Evolutionary conservation across 2,113 vertebrate species (phyloP).

Genomic region (Murina feae): DNA sequence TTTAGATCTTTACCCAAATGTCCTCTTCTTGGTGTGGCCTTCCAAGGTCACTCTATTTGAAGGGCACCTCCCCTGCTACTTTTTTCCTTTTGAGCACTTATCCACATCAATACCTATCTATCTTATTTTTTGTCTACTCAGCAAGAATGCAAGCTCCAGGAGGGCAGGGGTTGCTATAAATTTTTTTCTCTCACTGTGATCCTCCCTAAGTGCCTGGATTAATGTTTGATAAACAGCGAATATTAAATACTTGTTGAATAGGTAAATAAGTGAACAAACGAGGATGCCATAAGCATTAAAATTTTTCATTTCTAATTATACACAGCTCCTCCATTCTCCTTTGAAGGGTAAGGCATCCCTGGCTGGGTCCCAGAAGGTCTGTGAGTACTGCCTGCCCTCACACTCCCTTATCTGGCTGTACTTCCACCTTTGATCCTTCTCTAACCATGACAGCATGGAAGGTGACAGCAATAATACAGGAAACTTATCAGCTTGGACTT

Average conservation of each 20-base stretch:
- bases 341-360: neutral
- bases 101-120: neutral
- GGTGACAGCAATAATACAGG: neutral
- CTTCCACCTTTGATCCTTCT: neutral
- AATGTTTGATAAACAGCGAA: neutral
- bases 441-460: neutral
- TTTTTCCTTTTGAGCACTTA: neutral
- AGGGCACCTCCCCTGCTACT: neutral
- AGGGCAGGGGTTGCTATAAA: neutral
- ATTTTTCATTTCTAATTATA: neutral
- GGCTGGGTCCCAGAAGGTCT: neutral
- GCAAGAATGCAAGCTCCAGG: neutral
- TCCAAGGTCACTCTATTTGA: neutral
- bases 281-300: neutral
- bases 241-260: neutral
- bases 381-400: neutral
- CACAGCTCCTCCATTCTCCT: neutral
- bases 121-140: neutral
- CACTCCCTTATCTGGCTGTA: neutral
- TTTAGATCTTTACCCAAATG: neutral
- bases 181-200: neutral
- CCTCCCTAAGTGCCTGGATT: neutral
- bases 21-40: neutral
- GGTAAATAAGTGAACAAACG: neutral
- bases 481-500: neutral